phyloP scores from a whole-genome alignment of 2,113 vertebrate genomes.

The Syngnathus typhle region DNA sequence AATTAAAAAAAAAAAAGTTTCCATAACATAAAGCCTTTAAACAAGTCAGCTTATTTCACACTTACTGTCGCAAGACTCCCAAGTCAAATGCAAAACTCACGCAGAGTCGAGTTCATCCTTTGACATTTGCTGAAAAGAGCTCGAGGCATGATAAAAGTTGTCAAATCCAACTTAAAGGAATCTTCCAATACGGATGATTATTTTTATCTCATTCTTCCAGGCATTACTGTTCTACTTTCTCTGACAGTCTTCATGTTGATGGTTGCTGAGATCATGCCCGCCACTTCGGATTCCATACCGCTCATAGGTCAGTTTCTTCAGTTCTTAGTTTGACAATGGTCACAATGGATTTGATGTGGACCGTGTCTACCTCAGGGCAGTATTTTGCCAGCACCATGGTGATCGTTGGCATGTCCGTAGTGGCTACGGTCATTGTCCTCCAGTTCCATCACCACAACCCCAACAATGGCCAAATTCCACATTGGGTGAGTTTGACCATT shows the following conservation, averaged over 20 bases:
- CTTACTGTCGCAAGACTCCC: neutral
- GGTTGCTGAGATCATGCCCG: slow-evolving; percentile 69
- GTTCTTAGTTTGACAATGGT: neutral
- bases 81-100: neutral
- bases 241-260: slow-evolving; percentile 70
- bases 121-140: neutral
- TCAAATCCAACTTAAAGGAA: neutral
- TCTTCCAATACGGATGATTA: slow-evolving; percentile 5
- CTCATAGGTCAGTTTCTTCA: slow-evolving; percentile 53
- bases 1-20: neutral
- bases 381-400: slow-evolving; percentile 80
- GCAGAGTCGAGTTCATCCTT: neutral
- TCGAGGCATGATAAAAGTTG: neutral
- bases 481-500: slow-evolving; percentile 62
- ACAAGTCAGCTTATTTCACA: neutral
- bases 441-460: slow-evolving; percentile 77
- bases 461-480: slow-evolving; percentile 69
- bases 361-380: slow-evolving; percentile 63
- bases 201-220: slow-evolving; percentile 38
- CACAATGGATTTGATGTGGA: neutral
- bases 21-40: neutral
- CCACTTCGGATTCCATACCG: slow-evolving; percentile 65
- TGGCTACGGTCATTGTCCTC: slow-evolving; percentile 76
- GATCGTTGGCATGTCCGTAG: slow-evolving; percentile 78
- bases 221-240: slow-evolving; percentile 67